These are phyloP conservation scores for Hypolimnas misippus DNA, from an alignment of 2,888 invertebrate species.

Conservation along the genomic window DNA sequence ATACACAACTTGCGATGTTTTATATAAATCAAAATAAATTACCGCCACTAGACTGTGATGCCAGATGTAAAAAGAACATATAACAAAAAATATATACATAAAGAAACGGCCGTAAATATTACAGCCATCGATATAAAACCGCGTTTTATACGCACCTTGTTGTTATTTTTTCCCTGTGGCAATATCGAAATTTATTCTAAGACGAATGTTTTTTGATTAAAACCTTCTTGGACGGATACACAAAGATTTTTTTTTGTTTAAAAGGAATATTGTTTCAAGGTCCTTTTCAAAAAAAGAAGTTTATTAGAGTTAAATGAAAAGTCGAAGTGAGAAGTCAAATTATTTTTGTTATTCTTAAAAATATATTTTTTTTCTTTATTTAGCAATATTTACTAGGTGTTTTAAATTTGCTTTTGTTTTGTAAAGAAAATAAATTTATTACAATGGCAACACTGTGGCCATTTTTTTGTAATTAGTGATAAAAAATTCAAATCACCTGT, in stretches of 20 bases:
- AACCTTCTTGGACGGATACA: constrained; percentile 23
- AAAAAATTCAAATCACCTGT: not conserved
- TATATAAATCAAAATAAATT: constrained; percentile 7
- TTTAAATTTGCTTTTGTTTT: no score
- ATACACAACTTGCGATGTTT: not conserved
- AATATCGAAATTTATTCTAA: constrained; percentile 20
- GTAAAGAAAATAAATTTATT: no score
- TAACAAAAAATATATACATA: constrained; percentile 23
- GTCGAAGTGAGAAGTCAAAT: constrained; percentile 7
- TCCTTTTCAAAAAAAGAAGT: constrained; percentile 9
- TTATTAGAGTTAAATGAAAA: not conserved
- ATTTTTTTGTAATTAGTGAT: constrained; percentile 2
- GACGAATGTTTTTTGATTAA: constrained; percentile 34
- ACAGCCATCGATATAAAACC: constrained; percentile 25
- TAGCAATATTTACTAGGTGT: not conserved
- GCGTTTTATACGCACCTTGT: constrained; percentile 29
- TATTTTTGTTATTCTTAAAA: not conserved
- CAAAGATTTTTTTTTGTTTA: constrained; percentile 19
- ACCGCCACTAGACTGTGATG: not conserved
- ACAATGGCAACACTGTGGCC: not conserved
- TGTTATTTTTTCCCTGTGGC: constrained; percentile 12
- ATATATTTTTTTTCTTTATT: not conserved
- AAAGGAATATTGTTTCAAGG: constrained; percentile 14
- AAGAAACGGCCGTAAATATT: constrained; percentile 27
- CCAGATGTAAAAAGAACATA: constrained; percentile 19